phyloP scores from a whole-genome alignment of 2,888 invertebrate genomes.

The Trissoscelio sp. region DNA sequence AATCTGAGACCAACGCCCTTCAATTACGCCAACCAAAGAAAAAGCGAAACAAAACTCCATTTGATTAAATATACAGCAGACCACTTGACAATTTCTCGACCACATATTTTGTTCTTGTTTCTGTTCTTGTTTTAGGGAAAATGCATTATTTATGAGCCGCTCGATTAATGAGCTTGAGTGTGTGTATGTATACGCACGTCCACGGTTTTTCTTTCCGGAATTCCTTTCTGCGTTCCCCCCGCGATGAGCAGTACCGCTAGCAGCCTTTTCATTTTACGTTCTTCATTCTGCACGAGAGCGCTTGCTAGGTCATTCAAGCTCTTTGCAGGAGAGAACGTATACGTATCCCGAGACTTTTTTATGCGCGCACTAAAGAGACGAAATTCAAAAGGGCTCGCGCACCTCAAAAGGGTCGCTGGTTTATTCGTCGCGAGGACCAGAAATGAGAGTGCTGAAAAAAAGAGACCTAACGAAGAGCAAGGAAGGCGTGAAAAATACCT shows the following conservation, averaged over 20 bases:
- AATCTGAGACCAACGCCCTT: no score
- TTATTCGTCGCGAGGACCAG: constrained; percentile 20
- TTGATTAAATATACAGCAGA: no score
- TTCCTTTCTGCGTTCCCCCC: constrained; percentile 45
- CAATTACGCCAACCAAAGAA: no score
- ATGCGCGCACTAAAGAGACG: constrained; percentile 35
- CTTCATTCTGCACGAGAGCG: constrained; percentile 66
- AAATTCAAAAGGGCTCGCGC: constrained; percentile 44
- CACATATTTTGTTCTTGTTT: no score
- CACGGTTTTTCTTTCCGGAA: constrained; percentile 63
- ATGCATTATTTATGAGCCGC: constrained; percentile 29
- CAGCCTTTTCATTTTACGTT: constrained; percentile 65
- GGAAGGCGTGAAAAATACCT: constrained; percentile 35
- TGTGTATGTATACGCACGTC: constrained; percentile 40
- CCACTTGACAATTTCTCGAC: no score
- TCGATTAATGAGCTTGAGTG: constrained; percentile 47
- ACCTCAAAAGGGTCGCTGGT: constrained; percentile 31
- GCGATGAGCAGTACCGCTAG: constrained; percentile 59
- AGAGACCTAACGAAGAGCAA: constrained; percentile 40
- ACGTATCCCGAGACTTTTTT: constrained; percentile 57
- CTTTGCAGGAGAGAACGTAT: constrained; percentile 52
- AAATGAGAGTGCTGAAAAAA: constrained; percentile 41
- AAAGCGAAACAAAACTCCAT: no score
- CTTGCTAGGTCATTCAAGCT: constrained; percentile 69
- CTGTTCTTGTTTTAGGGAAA: no score